phyloP scores from a whole-genome alignment of 2,888 invertebrate species.

The Anaspis maculata region DNA sequence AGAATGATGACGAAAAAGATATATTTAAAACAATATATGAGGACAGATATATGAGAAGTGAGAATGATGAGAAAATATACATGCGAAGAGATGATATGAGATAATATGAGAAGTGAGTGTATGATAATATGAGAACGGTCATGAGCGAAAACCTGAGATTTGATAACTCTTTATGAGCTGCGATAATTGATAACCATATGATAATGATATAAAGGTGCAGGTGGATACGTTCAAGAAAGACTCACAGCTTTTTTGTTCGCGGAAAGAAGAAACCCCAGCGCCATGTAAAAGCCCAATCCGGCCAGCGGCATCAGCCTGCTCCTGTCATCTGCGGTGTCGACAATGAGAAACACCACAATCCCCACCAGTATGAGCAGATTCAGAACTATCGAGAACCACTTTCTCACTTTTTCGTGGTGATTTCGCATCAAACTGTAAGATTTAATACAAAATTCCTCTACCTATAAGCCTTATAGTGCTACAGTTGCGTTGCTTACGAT shows the following conservation, averaged over 20 bases:
- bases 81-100: too few species aligned
- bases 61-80: too few species aligned
- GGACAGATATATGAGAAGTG: too few species aligned
- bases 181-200: neutral
- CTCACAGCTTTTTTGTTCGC: constrained; percentile 9
- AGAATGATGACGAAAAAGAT: too few species aligned
- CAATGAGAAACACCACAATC: constrained; percentile 5
- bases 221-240: neutral
- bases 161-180: neutral
- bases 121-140: too few species aligned
- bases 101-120: too few species aligned
- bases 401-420: too few species aligned
- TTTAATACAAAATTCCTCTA: too few species aligned
- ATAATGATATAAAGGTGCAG: neutral
- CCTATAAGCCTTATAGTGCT: too few species aligned
- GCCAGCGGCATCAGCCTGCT: constrained; percentile 9
- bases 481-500: too few species aligned
- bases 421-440: too few species aligned
- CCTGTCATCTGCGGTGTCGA: constrained; percentile 8
- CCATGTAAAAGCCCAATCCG: constrained; percentile 8
- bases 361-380: constrained; percentile 3
- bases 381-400: constrained; percentile 6
- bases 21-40: too few species aligned
- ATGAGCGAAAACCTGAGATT: neutral
- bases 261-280: constrained; percentile 12